These are phyloP conservation scores for Vanacampus margaritifer DNA, from an alignment of 2,113 vertebrate genomes.

Conservation along the genomic window DNA sequence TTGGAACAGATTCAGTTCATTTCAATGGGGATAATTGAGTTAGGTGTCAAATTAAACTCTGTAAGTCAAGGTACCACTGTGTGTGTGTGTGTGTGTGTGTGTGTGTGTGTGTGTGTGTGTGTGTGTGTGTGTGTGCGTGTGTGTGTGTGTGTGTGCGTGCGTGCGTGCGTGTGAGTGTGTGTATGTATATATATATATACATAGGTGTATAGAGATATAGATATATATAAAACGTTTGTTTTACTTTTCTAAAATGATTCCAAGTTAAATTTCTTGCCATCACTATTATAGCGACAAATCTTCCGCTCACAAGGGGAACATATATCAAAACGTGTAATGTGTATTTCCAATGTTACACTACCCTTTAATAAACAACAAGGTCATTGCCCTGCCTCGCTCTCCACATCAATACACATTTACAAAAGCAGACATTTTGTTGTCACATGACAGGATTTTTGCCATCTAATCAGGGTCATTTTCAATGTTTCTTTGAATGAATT, in stretches of 20 bases:
- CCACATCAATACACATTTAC: not conserved
- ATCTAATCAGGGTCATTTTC: too few relatives aligned
- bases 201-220: not conserved
- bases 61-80: not conserved
- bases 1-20: not conserved
- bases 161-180: too few relatives aligned
- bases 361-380: slow-evolving; percentile 74
- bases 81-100: too few relatives aligned
- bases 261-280: not conserved
- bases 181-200: not conserved
- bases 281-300: slow-evolving; percentile 1
- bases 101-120: too few relatives aligned
- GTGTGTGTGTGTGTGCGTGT: too few relatives aligned
- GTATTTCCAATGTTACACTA: slow-evolving; percentile 68
- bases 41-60: not conserved
- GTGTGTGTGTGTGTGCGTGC: too few relatives aligned
- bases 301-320: slow-evolving; percentile 21
- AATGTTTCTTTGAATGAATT: too few relatives aligned
- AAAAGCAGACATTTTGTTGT: not conserved
- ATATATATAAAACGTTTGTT: slow-evolving; percentile 23
- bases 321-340: slow-evolving; percentile 38
- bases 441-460: too few relatives aligned
- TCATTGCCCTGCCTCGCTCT: slow-evolving; percentile 19
- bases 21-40: not conserved
- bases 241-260: slow-evolving; percentile 31